These are phyloP conservation scores for Gymnobelideus leadbeateri DNA, from an alignment of 2,113 vertebrate species.

Conservation along the genomic window DNA sequence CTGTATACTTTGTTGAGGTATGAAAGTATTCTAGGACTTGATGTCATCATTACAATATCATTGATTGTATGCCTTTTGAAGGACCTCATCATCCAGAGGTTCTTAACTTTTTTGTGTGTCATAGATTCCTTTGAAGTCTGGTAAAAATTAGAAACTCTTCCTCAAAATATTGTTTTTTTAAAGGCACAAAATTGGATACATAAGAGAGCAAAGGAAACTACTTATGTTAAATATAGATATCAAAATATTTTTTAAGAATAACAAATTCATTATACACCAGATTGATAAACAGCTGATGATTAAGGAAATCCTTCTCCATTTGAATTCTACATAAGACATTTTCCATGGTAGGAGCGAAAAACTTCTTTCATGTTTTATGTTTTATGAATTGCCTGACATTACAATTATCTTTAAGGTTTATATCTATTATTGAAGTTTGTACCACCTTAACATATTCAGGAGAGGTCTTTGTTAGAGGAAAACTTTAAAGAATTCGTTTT, in stretches of 20 bases:
- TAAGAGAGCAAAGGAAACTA: background rate
- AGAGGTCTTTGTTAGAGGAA: too few relatives aligned
- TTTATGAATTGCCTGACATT: background rate
- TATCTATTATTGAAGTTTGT: too few relatives aligned
- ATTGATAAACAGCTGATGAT: background rate
- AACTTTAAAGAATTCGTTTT: background rate
- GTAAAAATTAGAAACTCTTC: background rate
- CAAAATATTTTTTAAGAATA: background rate
- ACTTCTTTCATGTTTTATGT: background rate
- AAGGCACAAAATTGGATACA: background rate
- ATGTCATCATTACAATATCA: too few relatives aligned
- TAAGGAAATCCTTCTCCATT: background rate
- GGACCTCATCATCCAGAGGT: too few relatives aligned
- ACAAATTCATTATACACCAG: background rate
- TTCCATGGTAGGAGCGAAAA: background rate
- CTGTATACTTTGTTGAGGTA: too few relatives aligned
- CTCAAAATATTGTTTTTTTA: background rate
- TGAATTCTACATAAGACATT: background rate
- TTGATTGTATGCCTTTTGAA: too few relatives aligned
- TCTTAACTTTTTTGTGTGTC: too few relatives aligned
- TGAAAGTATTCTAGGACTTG: too few relatives aligned
- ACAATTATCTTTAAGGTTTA: background rate
- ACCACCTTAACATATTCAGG: too few relatives aligned
- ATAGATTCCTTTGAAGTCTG: background rate
- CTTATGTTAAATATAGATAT: background rate